phyloP scores from a whole-genome alignment of 2,888 invertebrate genomes.

The Agrochola lychnidis region DNA sequence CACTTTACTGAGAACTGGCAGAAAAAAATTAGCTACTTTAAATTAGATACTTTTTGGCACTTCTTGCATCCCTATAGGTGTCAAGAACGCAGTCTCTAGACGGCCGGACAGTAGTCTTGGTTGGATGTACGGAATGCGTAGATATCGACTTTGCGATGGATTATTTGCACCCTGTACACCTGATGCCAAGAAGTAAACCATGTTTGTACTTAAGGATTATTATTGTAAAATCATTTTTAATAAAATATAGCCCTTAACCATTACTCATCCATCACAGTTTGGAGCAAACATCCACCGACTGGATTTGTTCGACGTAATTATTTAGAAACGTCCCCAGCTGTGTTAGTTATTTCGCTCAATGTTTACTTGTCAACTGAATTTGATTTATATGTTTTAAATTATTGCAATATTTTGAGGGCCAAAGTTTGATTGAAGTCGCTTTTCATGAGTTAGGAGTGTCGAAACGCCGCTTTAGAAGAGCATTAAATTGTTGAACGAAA shows the following conservation, averaged over 20 bases:
- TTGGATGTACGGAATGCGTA: neutral
- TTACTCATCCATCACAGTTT: slow-evolving; percentile 48
- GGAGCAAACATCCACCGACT: slow-evolving; percentile 41
- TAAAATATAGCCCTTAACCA: slow-evolving; percentile 43
- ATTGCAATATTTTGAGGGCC: slow-evolving; percentile 8
- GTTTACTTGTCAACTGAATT: slow-evolving; percentile 46
- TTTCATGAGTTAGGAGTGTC: neutral
- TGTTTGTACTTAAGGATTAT: neutral
- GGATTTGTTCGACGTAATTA: slow-evolving; percentile 50
- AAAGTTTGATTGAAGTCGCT: neutral
- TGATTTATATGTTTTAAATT: slow-evolving; percentile 52
- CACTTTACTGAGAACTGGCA: too few species aligned
- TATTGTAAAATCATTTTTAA: neutral
- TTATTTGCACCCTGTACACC: neutral
- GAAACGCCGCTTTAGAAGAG: neutral
- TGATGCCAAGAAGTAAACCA: neutral
- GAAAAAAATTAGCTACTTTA: too few species aligned
- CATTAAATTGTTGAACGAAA: neutral
- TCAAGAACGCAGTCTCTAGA: too few species aligned
- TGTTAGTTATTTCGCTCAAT: slow-evolving; percentile 45
- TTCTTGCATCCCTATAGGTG: too few species aligned
- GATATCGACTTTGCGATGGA: neutral
- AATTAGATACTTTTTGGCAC: too few species aligned
- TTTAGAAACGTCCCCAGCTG: slow-evolving; percentile 51
- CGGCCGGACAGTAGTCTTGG: neutral